Evolutionary conservation across 2,888 invertebrate genomes (phyloP).

Genomic region (Drosophila cracens): DNA sequence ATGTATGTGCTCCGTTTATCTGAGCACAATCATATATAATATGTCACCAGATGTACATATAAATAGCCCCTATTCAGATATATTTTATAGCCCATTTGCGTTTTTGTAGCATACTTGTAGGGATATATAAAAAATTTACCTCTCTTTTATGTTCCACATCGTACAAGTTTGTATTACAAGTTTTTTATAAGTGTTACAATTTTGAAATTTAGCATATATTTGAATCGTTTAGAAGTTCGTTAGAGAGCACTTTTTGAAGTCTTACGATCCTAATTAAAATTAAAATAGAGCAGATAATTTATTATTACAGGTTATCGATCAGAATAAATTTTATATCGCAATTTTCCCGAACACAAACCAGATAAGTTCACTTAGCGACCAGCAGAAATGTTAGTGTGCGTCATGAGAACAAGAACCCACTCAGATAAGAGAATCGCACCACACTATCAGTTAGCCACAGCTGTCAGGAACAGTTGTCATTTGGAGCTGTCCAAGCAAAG

Average conservation of each 20-base stretch:
- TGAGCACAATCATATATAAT: background rate
- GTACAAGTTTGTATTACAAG: background rate
- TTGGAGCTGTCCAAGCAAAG: conserved; percentile 30
- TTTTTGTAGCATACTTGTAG: conserved; percentile 28
- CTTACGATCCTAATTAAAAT: background rate
- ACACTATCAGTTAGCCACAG: conserved; percentile 42
- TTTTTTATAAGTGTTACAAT: background rate
- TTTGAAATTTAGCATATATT: background rate
- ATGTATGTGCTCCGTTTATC: background rate
- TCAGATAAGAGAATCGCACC: conserved; percentile 46
- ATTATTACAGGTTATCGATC: background rate
- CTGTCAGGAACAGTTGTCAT: conserved; percentile 42
- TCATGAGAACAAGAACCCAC: conserved; percentile 42
- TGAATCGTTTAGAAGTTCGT: background rate
- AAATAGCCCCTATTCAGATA: fast-evolving
- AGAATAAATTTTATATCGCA: conserved; percentile 17
- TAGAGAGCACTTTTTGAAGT: background rate
- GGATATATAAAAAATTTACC: background rate
- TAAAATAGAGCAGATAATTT: background rate
- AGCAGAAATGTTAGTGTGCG: conserved; percentile 38
- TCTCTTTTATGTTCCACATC: background rate
- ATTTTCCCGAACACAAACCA: conserved; percentile 10
- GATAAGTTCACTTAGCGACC: conserved; percentile 32
- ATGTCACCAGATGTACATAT: background rate
- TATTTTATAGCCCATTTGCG: background rate